Evolutionary conservation across 2,888 invertebrate genomes (phyloP).

Genomic region (Scaptodrosophila latifasciaeformis): DNA sequence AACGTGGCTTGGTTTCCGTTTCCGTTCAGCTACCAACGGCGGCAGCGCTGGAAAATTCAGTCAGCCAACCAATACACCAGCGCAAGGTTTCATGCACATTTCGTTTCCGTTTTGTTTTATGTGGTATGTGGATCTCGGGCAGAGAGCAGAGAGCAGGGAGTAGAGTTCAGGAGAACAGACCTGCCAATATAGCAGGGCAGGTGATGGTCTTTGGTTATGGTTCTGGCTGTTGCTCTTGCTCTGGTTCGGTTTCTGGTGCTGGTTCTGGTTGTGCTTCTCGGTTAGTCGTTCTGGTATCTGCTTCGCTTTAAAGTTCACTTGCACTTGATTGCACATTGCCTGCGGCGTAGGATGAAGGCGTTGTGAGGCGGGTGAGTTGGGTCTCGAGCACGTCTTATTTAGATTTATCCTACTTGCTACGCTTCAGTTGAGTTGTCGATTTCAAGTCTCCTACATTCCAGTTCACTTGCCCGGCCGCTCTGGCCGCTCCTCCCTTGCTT

Average conservation of each 20-base stretch:
- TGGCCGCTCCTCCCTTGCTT: background rate
- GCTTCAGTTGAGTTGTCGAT: conserved; percentile 65
- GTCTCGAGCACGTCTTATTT: conserved; percentile 60
- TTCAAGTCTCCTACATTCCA: background rate
- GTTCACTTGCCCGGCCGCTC: background rate
- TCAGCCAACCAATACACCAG: background rate
- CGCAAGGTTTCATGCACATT: conserved; percentile 13
- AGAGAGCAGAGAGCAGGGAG: background rate
- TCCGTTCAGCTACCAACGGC: conserved; percentile 30
- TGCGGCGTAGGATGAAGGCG: conserved; percentile 7
- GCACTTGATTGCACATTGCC: conserved; percentile 59
- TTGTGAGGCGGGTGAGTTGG: background rate
- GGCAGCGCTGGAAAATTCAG: background rate
- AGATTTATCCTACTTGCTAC: conserved; percentile 60
- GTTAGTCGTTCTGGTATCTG: conserved; percentile 9
- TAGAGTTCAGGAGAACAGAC: no score
- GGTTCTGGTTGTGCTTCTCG: background rate
- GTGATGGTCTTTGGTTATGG: no score
- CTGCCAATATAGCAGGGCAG: no score
- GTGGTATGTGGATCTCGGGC: background rate
- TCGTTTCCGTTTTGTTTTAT: conserved; percentile 48
- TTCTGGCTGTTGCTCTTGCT: no score
- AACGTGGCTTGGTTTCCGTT: conserved; percentile 47
- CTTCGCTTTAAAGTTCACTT: conserved; percentile 46
- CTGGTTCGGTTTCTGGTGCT: no score